Evolutionary conservation across 1,140 invertebrate species (phyloP).

Genomic region (Carcinoscorpius rotundicauda): DNA sequence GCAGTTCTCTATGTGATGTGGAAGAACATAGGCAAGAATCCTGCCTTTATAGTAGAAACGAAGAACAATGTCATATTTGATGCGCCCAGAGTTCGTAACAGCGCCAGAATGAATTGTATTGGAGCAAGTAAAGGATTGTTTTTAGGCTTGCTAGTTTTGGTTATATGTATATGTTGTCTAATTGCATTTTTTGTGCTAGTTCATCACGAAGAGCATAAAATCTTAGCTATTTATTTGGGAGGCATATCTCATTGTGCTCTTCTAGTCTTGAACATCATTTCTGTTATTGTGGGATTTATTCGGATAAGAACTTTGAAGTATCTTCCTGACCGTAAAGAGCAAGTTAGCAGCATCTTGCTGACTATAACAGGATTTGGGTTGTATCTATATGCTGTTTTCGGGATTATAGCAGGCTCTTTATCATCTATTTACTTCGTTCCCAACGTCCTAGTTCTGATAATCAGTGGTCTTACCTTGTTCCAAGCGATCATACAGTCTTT

Average conservation of each 20-base stretch:
- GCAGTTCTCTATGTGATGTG: slow-evolving; percentile 91
- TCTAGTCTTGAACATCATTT: slow-evolving; percentile 72
- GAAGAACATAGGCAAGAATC: slow-evolving; percentile 57
- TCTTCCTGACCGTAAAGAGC: slow-evolving; percentile 32
- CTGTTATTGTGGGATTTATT: slow-evolving; percentile 79
- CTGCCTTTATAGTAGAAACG: slow-evolving; percentile 13
- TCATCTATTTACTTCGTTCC: slow-evolving; percentile 56
- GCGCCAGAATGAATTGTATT: slow-evolving; percentile 45
- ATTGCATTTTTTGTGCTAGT: slow-evolving; percentile 90
- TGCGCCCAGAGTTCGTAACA: slow-evolving; percentile 13
- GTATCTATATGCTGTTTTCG: slow-evolving; percentile 84
- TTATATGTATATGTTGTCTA: slow-evolving; percentile 77
- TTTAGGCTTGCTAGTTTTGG: slow-evolving; percentile 75
- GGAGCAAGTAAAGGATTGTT: slow-evolving; percentile 80
- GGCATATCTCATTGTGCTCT: slow-evolving; percentile 81
- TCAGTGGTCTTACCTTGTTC: slow-evolving; percentile 69
- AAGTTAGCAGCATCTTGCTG: slow-evolving; percentile 72
- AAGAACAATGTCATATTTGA: neutral
- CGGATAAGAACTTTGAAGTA: slow-evolving; percentile 60
- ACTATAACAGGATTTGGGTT: slow-evolving; percentile 82
- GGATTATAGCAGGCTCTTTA: slow-evolving; percentile 75
- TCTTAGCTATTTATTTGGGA: slow-evolving; percentile 71
- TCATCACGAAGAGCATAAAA: slow-evolving; percentile 34
- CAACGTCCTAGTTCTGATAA: slow-evolving; percentile 78
- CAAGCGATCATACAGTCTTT: slow-evolving; percentile 80